Evolutionary conservation across 2,797 vertebrate genomes (phyloP).

Genomic region (Chromobotia macracanthus): DNA sequence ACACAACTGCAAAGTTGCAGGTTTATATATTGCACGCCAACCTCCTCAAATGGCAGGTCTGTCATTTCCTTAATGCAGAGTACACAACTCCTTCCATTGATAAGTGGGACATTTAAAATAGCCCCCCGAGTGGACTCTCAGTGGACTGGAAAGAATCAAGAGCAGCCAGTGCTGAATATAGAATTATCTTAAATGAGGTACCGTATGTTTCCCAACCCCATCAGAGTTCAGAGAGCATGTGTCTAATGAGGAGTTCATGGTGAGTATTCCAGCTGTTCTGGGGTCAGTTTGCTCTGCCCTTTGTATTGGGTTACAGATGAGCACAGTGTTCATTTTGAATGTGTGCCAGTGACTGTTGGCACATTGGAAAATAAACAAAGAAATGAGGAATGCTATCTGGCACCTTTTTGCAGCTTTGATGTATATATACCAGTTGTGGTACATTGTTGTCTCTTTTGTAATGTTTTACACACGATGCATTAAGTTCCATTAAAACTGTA

Average conservation of each 20-base stretch:
- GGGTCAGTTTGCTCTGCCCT: background rate
- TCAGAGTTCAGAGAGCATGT: background rate
- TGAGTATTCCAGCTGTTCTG: slow-evolving; percentile 19
- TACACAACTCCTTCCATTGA: no score
- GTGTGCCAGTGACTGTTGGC: background rate
- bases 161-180: slow-evolving; percentile 51
- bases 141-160: slow-evolving; percentile 28
- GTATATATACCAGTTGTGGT: no score
- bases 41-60: slow-evolving; percentile 2
- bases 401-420: no score
- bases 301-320: background rate
- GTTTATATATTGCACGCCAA: background rate
- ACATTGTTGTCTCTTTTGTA: no score
- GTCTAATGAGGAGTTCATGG: background rate
- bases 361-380: background rate
- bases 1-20: background rate
- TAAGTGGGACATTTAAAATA: slow-evolving; percentile 57
- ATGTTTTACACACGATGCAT: no score
- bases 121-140: slow-evolving; percentile 51
- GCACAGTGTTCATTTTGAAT: background rate
- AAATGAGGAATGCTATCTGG: no score
- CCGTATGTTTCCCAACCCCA: background rate
- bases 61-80: background rate
- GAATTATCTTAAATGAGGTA: slow-evolving; percentile 40
- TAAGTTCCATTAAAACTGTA: no score